Evolutionary conservation across 2,797 vertebrate genomes (phyloP), one percentile per base, ranked within the genome.

Genomic region (Pseudomugil gertrudae): DNA sequence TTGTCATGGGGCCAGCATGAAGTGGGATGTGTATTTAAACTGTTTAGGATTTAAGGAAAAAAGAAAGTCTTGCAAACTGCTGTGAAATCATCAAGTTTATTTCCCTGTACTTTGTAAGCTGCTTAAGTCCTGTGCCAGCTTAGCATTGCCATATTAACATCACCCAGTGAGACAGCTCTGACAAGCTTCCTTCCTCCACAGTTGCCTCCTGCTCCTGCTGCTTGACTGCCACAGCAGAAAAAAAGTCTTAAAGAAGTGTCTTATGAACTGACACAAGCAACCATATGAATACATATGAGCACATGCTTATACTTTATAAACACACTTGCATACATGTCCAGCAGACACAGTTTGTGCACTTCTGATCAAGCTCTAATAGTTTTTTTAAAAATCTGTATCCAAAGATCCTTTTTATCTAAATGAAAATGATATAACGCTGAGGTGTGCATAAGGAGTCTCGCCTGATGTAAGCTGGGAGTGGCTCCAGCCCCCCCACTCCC

Each of bases 81-180:
- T 84, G 85, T 87, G 91, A 89, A 90, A 93, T 93, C 92, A 92
- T 92, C 86, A 93, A 93, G 92, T 95, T 94, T 93, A 93, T 93
- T 94, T 93, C 86, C 85, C 86, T 88, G 83, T 88, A 90, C 90
- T 94, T 92, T 89, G 86, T 95, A 94, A 95, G 94, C 93, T 89
- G 92, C 94, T 95, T 95, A 94, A 91, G 82, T 90, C 90, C 80
- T 89, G 91, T 93, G 90, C 87, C 90, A 92, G 93, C 92, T 94
- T 94, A 94, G 90, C 90, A 89, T 90, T 92, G 92, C 89, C 92
- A 92, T 93, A 93, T 94, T 94, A 94, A 90, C 92, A 91, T 94
- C 91, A 92, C 86, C 89, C 89, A 80, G 84, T 86, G 89, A 93
- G 94, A 94, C 92, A 92, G 90, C 85, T 84, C 88, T 93, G 92